Evolutionary conservation across 2,888 invertebrate genomes (phyloP).

Genomic region (Archips crataeganus): DNA sequence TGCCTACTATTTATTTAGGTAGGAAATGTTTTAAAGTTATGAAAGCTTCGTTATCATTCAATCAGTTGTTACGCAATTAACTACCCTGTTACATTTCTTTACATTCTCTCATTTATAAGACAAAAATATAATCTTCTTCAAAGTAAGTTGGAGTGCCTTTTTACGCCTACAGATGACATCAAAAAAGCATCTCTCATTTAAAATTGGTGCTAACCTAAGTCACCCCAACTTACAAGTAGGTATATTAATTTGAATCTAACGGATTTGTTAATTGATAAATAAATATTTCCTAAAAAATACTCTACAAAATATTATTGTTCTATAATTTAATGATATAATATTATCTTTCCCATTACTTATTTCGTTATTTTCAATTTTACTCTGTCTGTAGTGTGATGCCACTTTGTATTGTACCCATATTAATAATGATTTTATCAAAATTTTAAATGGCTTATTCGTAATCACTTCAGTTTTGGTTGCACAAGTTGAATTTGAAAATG

Average conservation of each 20-base stretch:
- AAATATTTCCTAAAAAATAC: slow-evolving; percentile 45
- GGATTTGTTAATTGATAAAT: slow-evolving; percentile 26
- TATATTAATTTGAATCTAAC: background rate
- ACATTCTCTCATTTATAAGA: slow-evolving; percentile 60
- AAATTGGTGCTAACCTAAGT: background rate
- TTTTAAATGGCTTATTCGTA: background rate
- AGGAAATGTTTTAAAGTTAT: background rate
- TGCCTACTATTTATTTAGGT: background rate
- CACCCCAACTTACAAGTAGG: background rate
- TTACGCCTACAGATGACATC: background rate
- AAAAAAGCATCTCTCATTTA: background rate
- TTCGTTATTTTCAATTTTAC: background rate
- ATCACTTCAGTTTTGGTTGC: background rate
- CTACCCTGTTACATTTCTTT: slow-evolving; percentile 41
- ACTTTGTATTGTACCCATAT: background rate
- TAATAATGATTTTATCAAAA: slow-evolving; percentile 4
- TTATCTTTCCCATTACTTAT: background rate
- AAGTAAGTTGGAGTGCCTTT: background rate
- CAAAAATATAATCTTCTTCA: slow-evolving; percentile 43
- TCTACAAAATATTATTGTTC: slow-evolving; percentile 42
- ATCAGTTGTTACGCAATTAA: slow-evolving; percentile 16
- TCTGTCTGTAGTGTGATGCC: background rate
- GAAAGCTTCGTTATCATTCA: slow-evolving; percentile 11
- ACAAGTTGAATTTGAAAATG: slow-evolving; percentile 35
- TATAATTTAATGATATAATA: slow-evolving; percentile 15